Conservation (phyloP, 2,888 invertebrate species). For the Caenorhabditis wallacei region DNA sequence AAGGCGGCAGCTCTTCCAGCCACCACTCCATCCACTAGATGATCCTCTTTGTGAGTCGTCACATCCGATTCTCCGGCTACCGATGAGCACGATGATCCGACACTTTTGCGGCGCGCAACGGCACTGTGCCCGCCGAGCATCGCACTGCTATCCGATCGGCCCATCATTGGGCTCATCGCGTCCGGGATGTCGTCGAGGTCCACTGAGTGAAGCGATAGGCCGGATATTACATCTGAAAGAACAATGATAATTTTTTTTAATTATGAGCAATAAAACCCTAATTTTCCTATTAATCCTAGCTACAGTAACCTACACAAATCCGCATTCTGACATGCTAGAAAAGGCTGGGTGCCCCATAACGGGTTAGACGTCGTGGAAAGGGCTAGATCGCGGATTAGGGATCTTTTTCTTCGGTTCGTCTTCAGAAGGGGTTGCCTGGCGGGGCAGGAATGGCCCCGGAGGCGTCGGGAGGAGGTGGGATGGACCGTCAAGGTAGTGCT, state of each 20-base stretch:
- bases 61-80: constrained; percentile 67
- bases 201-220: constrained; percentile 76
- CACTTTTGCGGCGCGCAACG: constrained; percentile 52
- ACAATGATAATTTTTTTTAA: too few relatives aligned
- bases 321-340: constrained; percentile 60
- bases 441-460: constrained; percentile 58
- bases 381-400: constrained; percentile 32
- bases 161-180: constrained; percentile 63
- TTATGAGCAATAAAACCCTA: not conserved
- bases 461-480: too few relatives aligned
- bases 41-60: constrained; percentile 46
- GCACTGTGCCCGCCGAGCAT: constrained; percentile 33
- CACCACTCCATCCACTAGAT: constrained; percentile 64
- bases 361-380: constrained; percentile 38
- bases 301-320: constrained; percentile 60
- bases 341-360: constrained; percentile 59
- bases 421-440: constrained; percentile 26
- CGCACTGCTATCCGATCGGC: constrained; percentile 44
- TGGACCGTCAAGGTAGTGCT: not conserved
- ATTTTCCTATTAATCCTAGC: not conserved
- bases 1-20: constrained; percentile 73
- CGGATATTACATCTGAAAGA: constrained; percentile 80
- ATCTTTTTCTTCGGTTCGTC: constrained; percentile 11
- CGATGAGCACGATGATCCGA: constrained; percentile 65
- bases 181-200: constrained; percentile 76